These are phyloP conservation scores for Tipula helvola DNA, from an alignment of 2,888 invertebrate species.

Conservation along the genomic window DNA sequence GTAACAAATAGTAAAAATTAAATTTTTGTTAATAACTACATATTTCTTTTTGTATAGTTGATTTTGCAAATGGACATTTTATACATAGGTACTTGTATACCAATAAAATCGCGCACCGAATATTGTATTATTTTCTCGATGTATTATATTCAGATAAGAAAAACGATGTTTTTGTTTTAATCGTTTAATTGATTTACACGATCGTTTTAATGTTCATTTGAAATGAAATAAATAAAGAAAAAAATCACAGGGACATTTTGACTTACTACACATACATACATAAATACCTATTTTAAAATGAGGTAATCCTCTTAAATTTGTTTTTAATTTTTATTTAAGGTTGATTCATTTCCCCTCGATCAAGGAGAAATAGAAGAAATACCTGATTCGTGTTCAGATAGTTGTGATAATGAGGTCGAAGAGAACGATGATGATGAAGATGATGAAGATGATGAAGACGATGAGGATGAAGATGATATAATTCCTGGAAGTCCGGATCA, in stretches of 20 bases:
- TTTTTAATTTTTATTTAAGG: not conserved
- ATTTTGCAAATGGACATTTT: not conserved
- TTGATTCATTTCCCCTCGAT: slow-evolving; percentile 9
- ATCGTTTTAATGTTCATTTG: not conserved
- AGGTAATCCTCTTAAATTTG: not conserved
- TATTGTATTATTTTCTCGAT: not conserved
- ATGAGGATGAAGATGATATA: slow-evolving; percentile 24
- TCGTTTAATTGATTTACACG: not conserved
- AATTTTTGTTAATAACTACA: not conserved
- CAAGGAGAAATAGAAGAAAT: slow-evolving; percentile 30
- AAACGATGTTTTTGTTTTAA: not conserved
- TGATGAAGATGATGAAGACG: slow-evolving; percentile 34
- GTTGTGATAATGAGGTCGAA: slow-evolving; percentile 32
- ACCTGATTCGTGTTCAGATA: slow-evolving; percentile 35
- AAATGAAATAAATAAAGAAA: not conserved
- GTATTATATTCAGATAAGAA: not conserved
- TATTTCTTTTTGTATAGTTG: not conserved
- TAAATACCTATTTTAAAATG: not conserved
- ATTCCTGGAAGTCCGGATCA: slow-evolving; percentile 27
- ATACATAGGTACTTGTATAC: not conserved
- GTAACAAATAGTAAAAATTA: not conserved
- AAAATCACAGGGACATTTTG: not conserved
- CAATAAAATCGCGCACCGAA: not conserved
- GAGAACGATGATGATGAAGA: slow-evolving; percentile 36
- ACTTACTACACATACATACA: not conserved